Conservation (phyloP, 2,888 invertebrate species). For the Apodemia zela region DNA sequence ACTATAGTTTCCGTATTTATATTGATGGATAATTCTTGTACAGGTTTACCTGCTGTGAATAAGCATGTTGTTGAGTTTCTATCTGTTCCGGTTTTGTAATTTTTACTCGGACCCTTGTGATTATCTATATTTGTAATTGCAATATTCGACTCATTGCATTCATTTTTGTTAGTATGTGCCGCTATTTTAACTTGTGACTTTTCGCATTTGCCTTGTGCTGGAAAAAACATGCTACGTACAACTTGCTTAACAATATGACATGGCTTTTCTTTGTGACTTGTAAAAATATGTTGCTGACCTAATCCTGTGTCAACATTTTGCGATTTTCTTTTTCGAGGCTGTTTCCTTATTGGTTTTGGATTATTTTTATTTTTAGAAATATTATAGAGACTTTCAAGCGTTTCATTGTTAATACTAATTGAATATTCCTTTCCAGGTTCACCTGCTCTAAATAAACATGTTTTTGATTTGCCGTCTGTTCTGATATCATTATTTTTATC, state of each 20-base stretch:
- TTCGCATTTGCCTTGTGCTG: not conserved
- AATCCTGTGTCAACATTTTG: not conserved
- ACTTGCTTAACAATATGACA: not conserved
- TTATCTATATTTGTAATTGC: not conserved
- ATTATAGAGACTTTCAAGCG: not conserved
- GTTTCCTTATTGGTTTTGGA: not conserved
- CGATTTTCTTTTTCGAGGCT: not conserved
- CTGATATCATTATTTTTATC: not conserved
- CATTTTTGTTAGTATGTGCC: not conserved
- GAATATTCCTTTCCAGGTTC: too few relatives aligned
- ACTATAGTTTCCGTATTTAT: not conserved
- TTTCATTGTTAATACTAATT: not conserved
- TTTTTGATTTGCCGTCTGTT: not conserved
- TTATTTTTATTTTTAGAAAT: not conserved
- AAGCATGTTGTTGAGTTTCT: not conserved
- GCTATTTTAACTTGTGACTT: not conserved
- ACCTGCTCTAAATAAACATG: not conserved
- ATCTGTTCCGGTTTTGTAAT: not conserved
- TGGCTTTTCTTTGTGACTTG: not conserved
- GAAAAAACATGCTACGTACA: not conserved
- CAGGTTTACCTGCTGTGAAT: not conserved
- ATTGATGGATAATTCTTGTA: not conserved
- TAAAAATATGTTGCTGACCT: not conserved
- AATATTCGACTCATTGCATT: not conserved
- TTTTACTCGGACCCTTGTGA: not conserved